Evolutionary conservation across 92 coral and sea anemone species (phyloP).

Genomic region (Parazoanthus swiftii): DNA sequence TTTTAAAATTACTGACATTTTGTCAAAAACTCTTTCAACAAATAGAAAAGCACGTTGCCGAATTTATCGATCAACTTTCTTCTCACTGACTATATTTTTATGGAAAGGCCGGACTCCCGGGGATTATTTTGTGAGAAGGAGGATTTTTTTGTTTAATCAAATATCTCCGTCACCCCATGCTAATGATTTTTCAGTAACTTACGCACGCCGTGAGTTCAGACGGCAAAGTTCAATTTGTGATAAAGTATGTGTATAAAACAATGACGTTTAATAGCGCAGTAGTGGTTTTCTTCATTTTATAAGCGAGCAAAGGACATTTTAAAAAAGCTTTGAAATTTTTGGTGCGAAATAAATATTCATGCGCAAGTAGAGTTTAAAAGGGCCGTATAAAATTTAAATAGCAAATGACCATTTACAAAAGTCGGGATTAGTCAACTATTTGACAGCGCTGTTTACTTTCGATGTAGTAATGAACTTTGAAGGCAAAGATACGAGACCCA

Average conservation of each 20-base stretch:
- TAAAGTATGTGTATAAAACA: no score
- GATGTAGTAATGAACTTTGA: no score
- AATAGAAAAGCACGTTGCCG: background rate
- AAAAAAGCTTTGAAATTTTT: no score
- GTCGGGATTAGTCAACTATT: background rate
- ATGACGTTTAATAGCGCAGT: background rate
- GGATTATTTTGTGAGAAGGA: background rate
- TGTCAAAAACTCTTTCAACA: background rate
- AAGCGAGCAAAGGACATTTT: background rate
- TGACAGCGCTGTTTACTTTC: background rate
- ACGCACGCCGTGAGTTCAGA: background rate
- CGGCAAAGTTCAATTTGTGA: background rate
- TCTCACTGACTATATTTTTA: no score
- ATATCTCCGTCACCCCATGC: background rate
- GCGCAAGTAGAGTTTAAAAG: background rate
- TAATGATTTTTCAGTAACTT: background rate
- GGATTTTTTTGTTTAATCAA: background rate
- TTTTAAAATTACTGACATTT: background rate
- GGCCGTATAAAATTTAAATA: background rate
- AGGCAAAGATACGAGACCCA: background rate
- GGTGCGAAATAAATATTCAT: background rate
- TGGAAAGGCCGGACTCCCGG: background rate
- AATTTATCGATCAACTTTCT: background rate
- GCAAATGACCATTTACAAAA: background rate
- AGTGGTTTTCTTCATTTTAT: background rate